phyloP scores from a whole-genome alignment of 2,113 vertebrate genomes.

The Spizaetus ornatus region DNA sequence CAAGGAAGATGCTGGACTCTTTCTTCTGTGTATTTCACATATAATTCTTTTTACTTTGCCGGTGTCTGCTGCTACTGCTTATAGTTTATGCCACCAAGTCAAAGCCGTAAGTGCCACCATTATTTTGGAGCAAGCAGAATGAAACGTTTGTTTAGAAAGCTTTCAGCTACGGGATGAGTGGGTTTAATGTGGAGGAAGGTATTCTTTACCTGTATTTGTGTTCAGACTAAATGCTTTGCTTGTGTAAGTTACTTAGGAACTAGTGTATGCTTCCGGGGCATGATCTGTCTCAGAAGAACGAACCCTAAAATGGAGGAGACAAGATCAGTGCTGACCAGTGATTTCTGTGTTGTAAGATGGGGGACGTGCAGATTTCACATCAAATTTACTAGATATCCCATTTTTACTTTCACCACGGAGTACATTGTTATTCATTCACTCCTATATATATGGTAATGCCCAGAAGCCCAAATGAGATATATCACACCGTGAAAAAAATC shows the following conservation, averaged over 20 bases:
- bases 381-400: not conserved
- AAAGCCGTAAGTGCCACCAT: not conserved
- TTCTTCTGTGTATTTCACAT: not conserved
- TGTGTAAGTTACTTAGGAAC: not conserved
- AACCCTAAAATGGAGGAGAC: not conserved
- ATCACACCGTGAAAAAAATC: accelerated
- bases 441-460: not conserved
- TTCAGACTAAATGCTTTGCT: not conserved
- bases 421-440: not conserved
- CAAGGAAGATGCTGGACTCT: not conserved
- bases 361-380: not conserved
- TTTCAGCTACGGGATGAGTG: not conserved
- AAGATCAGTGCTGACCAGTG: not conserved
- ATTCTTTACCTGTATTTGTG: not conserved
- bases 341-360: not conserved
- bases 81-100: slow-evolving; percentile 19
- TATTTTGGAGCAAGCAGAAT: not conserved
- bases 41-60: not conserved
- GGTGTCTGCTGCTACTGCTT: not conserved
- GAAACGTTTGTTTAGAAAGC: not conserved
- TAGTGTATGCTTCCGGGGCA: not conserved
- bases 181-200: not conserved
- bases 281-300: not conserved
- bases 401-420: not conserved
- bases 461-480: not conserved